Evolutionary conservation across 2,797 vertebrate species (phyloP).

Genomic region (Microcaecilia unicolor): DNA sequence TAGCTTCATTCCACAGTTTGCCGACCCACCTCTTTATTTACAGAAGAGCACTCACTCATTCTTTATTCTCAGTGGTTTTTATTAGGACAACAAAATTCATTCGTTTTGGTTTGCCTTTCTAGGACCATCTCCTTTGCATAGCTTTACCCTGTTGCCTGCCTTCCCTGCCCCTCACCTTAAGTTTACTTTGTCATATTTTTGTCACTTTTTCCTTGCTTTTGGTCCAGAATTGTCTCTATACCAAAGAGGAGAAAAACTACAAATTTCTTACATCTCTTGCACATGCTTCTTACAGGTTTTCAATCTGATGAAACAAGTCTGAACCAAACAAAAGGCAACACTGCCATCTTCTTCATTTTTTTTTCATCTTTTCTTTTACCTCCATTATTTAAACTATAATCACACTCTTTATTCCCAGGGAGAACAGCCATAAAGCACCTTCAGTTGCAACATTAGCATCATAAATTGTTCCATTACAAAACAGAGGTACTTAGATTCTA

Average conservation of each 20-base stretch:
- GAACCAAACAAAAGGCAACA: constrained; percentile 49
- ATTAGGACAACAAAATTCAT: constrained; percentile 48
- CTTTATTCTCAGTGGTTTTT: constrained; percentile 41
- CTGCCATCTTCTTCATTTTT: constrained; percentile 34
- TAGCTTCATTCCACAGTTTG: constrained; percentile 51
- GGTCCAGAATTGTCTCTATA: constrained; percentile 54
- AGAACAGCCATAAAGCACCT: constrained; percentile 59
- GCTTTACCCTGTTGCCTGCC: constrained; percentile 11
- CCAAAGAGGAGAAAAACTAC: constrained; percentile 21
- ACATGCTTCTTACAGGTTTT: constrained; percentile 1
- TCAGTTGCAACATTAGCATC: constrained; percentile 67
- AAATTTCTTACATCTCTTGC: constrained; percentile 7
- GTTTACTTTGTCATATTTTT: constrained; percentile 27
- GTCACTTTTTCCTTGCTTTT: constrained; percentile 44
- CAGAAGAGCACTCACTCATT: constrained; percentile 46
- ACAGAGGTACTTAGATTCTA: constrained; percentile 53
- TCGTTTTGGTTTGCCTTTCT: constrained; percentile 37
- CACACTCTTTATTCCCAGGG: constrained; percentile 50
- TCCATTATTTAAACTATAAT: constrained; percentile 34
- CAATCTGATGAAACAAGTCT: constrained; percentile 46
- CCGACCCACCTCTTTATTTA: constrained; percentile 47
- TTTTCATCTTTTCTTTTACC: not conserved
- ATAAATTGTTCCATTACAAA: constrained; percentile 61
- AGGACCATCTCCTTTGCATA: constrained; percentile 33
- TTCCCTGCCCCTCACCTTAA: constrained; percentile 1